Base-by-base conservation (phyloP, 2,113 vertebrate genomes). In the Catharus fuscescens region DNA sequence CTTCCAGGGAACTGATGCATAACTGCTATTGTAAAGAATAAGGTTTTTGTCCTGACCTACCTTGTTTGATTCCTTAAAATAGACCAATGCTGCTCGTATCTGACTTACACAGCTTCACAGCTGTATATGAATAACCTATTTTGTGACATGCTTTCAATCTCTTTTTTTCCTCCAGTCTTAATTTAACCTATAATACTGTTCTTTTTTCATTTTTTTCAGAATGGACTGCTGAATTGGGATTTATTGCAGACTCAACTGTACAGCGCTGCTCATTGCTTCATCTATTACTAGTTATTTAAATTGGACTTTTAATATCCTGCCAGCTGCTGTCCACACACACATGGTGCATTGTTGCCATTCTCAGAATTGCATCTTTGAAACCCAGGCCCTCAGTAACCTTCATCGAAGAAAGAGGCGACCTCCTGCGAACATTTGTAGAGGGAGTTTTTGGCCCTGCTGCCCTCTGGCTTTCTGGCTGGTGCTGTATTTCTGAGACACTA, bases 341-440 rank as follows among this genome's bases (percentile, higher is more conserved):
- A 99, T 99, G 99, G 98, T 99, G 98, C 99, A 99, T 99, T 98
- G 98, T 98, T 99, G 98, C 98, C 99, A 99, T 99, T 99, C 99
- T 98, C 98, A 96, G 97, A 98, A 99, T 98, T 98, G 97, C 98
- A 97, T 98, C 98, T 98, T 95, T 92, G 97, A 98, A 98, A 98
- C 98, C 98, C 98, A 95, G 97, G 96, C 98, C 97, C 97, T 98
- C 98, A 96, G 98, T 98, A 98, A 98, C 97, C 97, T 98, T 98
- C 93, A 85, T 96, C 97, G 54, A 97, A 98, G 97, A 97, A 97
- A 96, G 97, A 97, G 95, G 96, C 97, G 66, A 96, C 97, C 97
- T 97, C 96, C 60, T 76, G 96, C 72, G 44, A 93, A 82, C 86
- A 25, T 97, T 97, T 90, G 88, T 88, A 91, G 94, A 89, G 92